These are phyloP conservation scores for western clawed frog (Xenopus tropicalis) DNA, from an alignment of 2,113 vertebrate genomes.

Conservation along the genomic window DNA sequence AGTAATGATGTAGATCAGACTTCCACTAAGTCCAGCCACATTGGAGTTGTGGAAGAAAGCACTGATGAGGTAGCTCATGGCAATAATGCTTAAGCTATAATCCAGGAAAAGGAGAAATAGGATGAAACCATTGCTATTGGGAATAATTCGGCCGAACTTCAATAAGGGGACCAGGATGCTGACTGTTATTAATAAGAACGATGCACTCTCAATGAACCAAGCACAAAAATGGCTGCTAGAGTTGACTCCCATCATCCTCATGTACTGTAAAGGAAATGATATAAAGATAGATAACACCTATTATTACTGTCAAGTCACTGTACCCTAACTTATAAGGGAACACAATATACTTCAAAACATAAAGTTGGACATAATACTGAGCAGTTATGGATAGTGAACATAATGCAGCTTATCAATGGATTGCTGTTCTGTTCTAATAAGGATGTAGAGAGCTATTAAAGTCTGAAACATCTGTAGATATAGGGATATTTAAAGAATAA, in stretches of 20 bases:
- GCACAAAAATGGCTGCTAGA: slow-evolving; percentile 92
- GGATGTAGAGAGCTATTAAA: too few species aligned
- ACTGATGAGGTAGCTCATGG: slow-evolving; percentile 91
- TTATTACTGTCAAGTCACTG: too few species aligned
- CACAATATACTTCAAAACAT: too few species aligned
- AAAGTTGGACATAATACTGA: too few species aligned
- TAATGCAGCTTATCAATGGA: too few species aligned
- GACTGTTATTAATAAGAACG: slow-evolving; percentile 80
- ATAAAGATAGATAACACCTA: too few species aligned
- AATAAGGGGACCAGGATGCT: slow-evolving; percentile 79
- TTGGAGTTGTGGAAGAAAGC: slow-evolving; percentile 93
- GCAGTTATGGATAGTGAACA: too few species aligned
- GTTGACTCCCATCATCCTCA: slow-evolving; percentile 99
- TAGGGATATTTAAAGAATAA: too few species aligned
- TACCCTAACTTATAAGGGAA: too few species aligned
- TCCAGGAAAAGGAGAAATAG: slow-evolving; percentile 88
- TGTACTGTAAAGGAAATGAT: slow-evolving; percentile 72
- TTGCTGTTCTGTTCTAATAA: too few species aligned
- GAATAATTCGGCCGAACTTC: slow-evolving; percentile 79
- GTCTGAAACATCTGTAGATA: too few species aligned
- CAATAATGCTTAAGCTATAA: slow-evolving; percentile 86
- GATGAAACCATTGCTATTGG: slow-evolving; percentile 75
- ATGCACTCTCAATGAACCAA: slow-evolving; percentile 86
- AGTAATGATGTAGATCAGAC: slow-evolving; percentile 87
- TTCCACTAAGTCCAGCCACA: slow-evolving; percentile 88